Evolutionary conservation across 2,797 vertebrate genomes (phyloP), one percentile per base, ranked within the genome.

Genomic region (Podarcis lilfordi): DNA sequence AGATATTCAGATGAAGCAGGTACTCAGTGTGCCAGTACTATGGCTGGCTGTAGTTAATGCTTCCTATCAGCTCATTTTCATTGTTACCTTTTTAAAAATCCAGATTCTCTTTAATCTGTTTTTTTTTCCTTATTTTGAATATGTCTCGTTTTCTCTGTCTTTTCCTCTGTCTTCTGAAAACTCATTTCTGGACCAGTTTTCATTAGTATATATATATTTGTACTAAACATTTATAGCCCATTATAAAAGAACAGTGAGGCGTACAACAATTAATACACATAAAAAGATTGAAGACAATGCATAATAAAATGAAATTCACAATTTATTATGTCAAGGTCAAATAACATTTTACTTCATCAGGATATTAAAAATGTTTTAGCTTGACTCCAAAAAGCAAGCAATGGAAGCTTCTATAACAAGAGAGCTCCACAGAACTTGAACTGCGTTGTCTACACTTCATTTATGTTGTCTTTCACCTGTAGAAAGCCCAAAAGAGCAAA

Each of bases 11-110:
- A 93, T 72, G 79, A 93, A 92, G 40, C 59, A 55, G 68, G 7
- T 82, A 90, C 90, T 37, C 0, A 10, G 75, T 77, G 93, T 91
- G 92, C 68, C 19, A 85, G 86, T 88, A 76, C 66, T 84, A 50
- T 86, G 74, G 82, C 76, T 40, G 83, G 90, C 88, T 92, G 74
- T 83, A 83, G 89, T 59, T 15, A 75, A n/a, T 59, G 21, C 27
- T 76, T 21, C 4, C 35, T 76, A 64, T 21, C 55, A n/a, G 55
- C 8, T 80, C 40, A 17, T 40, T 66, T 76, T 85, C 71, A 43
- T 76, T 19, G 32, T 9, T 61, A 84, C 27, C 29, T 82, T 68
- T 25, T 68, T 59, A 15, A 55, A 55, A 55, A 35, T 27, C 32
- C 61, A 68, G 21, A 82, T 29, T 10, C 59, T 68, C 35, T 25